Evolutionary conservation across 2,888 invertebrate genomes (phyloP).

Genomic region (Drosophila greeni): DNA sequence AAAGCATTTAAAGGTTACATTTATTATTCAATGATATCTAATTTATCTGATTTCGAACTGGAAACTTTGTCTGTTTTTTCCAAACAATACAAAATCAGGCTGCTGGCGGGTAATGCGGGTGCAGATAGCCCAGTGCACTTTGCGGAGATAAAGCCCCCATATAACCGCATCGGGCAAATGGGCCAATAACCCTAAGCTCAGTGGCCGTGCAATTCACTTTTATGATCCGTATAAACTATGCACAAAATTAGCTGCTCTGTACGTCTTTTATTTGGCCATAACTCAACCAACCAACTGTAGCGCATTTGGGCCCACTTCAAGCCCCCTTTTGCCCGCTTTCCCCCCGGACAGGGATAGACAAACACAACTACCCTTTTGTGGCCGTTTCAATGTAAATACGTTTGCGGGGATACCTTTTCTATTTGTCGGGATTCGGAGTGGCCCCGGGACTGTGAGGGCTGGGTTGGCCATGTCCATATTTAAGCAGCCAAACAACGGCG

Average conservation of each 20-base stretch:
- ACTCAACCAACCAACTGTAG: conserved; percentile 44
- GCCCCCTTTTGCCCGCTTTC: neutral
- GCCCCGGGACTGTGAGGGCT: conserved; percentile 22
- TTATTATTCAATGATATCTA: conserved; percentile 4
- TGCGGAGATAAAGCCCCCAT: conserved; percentile 19
- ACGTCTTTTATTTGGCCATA: conserved; percentile 41
- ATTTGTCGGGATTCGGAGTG: conserved; percentile 30
- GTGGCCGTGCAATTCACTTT: conserved; percentile 36
- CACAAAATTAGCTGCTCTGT: conserved; percentile 44
- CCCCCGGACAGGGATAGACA: conserved; percentile 10
- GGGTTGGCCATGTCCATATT: conserved; percentile 54
- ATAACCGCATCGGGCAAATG: conserved; percentile 24
- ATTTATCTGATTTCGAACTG: conserved; percentile 7
- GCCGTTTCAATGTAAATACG: conserved; percentile 59
- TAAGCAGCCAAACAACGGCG: conserved; percentile 39
- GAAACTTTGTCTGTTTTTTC: neutral
- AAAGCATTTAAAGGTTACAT: conserved; percentile 1
- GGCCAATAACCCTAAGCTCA: conserved; percentile 40
- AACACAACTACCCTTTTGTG: conserved; percentile 46
- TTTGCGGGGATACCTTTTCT: conserved; percentile 49
- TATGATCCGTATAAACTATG: conserved; percentile 43
- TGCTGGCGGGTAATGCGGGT: conserved; percentile 20
- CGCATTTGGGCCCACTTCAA: conserved; percentile 30
- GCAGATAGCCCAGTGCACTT: conserved; percentile 23
- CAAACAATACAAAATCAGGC: conserved; percentile 1